Evolutionary conservation across 2,113 vertebrate species (phyloP).

Genomic region (Myocastor coypus): DNA sequence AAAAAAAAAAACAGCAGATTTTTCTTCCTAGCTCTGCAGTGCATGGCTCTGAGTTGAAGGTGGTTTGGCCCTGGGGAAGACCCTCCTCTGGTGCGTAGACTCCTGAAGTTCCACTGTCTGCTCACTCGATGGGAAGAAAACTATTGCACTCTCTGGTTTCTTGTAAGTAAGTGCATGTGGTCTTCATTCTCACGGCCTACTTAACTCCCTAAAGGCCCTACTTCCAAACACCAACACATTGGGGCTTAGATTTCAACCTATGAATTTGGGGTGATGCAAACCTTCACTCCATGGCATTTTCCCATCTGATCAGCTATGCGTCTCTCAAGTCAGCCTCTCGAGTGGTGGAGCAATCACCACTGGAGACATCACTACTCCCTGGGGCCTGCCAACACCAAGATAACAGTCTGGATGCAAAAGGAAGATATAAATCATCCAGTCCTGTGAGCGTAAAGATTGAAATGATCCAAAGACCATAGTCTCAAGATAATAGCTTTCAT

Average conservation of each 20-base stretch:
- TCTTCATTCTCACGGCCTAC: neutral
- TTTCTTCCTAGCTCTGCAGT: neutral
- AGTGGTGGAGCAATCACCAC: neutral
- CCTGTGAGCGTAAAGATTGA: neutral
- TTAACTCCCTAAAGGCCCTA: neutral
- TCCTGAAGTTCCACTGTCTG: neutral
- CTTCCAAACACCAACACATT: neutral
- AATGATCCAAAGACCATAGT: neutral
- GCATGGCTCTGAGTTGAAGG: neutral
- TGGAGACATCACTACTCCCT: neutral
- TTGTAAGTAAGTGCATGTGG: neutral
- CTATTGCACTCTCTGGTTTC: neutral
- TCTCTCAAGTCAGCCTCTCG: neutral
- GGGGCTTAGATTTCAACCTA: neutral
- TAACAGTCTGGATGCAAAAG: neutral
- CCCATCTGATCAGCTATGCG: neutral
- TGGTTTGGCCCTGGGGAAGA: neutral
- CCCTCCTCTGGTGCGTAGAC: neutral
- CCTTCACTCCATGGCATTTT: neutral
- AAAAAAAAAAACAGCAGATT: neutral
- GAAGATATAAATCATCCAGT: neutral
- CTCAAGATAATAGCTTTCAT: neutral
- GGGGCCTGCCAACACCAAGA: neutral
- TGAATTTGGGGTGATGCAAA: neutral
- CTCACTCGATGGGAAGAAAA: neutral